These are phyloP conservation scores for Hephaestus fuliginosus DNA, from an alignment of 2,797 vertebrate genomes.

Conservation along the genomic window DNA sequence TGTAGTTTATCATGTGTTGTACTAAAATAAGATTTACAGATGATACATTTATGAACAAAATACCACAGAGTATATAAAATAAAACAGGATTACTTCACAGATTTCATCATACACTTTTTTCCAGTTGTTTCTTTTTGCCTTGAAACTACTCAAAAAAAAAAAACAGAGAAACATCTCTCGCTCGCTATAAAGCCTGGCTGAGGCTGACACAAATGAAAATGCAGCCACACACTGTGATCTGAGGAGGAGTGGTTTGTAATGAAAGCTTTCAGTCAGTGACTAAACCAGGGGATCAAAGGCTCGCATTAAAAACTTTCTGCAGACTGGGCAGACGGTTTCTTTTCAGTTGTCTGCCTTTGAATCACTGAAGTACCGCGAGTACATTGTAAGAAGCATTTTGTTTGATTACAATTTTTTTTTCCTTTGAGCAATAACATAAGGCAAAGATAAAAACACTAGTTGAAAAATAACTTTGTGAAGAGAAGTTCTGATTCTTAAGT, in stretches of 20 bases:
- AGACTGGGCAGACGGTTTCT: conserved; percentile 9
- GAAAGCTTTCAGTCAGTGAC: conserved; percentile 44
- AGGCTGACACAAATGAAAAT: conserved; percentile 3
- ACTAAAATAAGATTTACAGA: background rate
- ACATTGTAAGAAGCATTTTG: conserved; percentile 18
- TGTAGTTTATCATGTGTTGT: background rate
- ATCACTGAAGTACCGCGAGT: conserved; percentile 15
- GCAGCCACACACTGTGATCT: conserved; percentile 6
- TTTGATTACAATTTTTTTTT: conserved; percentile 27
- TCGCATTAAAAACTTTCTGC: conserved; percentile 21
- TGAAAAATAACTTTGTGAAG: conserved; percentile 24
- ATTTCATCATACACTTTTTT: background rate
- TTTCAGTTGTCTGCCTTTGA: conserved; percentile 31
- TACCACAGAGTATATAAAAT: conserved; percentile 6
- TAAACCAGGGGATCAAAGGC: conserved; percentile 45
- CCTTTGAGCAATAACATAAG: conserved; percentile 53
- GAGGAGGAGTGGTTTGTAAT: conserved; percentile 28
- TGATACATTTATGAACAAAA: background rate
- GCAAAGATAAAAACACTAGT: conserved; percentile 47
- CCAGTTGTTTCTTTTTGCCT: conserved; percentile 11
- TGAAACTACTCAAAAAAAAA: conserved; percentile 28
- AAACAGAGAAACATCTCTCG: background rate
- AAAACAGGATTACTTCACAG: conserved; percentile 2
- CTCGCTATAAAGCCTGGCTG: background rate
- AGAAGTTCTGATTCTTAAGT: conserved; percentile 20